Conservation (phyloP, 2,113 vertebrate genomes). For the Ibidorhyncha struthersii region DNA sequence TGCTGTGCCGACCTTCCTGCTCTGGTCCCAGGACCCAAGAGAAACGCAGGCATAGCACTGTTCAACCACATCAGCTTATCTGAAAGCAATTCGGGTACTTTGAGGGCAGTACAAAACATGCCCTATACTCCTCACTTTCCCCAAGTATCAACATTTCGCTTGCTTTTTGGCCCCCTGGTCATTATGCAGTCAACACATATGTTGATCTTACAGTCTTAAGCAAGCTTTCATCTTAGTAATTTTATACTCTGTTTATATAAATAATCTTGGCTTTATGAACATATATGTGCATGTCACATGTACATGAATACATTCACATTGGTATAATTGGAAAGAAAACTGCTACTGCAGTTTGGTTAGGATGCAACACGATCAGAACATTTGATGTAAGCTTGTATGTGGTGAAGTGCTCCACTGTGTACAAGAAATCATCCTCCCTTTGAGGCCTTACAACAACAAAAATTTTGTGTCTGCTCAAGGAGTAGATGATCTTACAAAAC, state of each 20-base stretch:
- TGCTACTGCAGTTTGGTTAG: background rate
- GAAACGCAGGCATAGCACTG: background rate
- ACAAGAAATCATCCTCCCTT: background rate
- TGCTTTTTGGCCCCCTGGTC: background rate
- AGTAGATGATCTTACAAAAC: background rate
- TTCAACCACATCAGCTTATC: background rate
- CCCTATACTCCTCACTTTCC: background rate
- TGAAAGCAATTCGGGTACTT: background rate
- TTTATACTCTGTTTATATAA: background rate
- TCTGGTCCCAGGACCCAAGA: background rate
- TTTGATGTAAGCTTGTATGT: background rate
- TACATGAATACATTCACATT: background rate
- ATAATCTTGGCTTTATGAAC: background rate
- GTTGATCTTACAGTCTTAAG: background rate
- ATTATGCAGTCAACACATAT: background rate
- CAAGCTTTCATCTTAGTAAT: background rate
- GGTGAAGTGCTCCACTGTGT: background rate
- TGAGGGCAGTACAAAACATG: background rate
- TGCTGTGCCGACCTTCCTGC: background rate
- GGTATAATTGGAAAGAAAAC: background rate
- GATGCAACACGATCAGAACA: background rate
- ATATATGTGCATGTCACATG: accelerated
- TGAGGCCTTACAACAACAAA: background rate
- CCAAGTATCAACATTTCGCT: accelerated
- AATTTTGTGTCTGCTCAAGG: background rate